Evolutionary conservation across 2,113 vertebrate genomes (phyloP).

Genomic region (Sardina pilchardus): DNA sequence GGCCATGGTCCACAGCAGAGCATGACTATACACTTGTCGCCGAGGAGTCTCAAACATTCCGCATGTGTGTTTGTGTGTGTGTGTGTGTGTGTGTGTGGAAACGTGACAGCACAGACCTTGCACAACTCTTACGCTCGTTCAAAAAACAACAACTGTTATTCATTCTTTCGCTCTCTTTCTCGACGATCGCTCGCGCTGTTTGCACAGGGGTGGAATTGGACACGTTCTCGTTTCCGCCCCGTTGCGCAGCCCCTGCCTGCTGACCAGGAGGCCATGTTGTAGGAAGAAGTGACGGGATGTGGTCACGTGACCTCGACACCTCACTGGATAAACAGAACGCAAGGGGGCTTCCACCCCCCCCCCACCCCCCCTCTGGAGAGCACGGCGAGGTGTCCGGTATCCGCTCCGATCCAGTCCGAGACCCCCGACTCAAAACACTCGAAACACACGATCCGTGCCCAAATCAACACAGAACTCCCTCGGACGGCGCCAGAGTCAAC

Average conservation of each 20-base stretch:
- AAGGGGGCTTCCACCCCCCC: background rate
- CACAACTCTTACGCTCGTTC: background rate
- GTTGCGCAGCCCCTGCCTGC: background rate
- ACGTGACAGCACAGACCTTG: background rate
- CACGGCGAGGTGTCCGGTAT: conserved; percentile 32
- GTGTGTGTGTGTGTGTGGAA: background rate
- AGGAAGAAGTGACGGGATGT: conserved; percentile 5
- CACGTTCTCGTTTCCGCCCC: background rate
- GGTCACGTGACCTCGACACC: conserved; percentile 28
- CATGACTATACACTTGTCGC: background rate
- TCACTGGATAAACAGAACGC: conserved; percentile 23
- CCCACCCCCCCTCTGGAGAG: background rate
- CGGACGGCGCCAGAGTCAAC: conserved; percentile 1
- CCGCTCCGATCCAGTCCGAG: background rate
- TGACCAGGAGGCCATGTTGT: background rate
- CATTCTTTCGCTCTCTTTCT: background rate
- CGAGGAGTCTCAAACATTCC: background rate
- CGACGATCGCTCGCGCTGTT: background rate
- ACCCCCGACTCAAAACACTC: conserved; percentile 17
- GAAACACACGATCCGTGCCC: conserved; percentile 17
- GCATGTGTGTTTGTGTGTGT: too few species aligned
- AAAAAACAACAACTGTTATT: background rate
- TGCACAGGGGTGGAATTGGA: background rate
- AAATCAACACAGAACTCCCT: background rate
- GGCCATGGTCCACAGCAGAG: background rate